Conservation (phyloP, 2,797 vertebrate species). For the Anguilla pacifica region DNA sequence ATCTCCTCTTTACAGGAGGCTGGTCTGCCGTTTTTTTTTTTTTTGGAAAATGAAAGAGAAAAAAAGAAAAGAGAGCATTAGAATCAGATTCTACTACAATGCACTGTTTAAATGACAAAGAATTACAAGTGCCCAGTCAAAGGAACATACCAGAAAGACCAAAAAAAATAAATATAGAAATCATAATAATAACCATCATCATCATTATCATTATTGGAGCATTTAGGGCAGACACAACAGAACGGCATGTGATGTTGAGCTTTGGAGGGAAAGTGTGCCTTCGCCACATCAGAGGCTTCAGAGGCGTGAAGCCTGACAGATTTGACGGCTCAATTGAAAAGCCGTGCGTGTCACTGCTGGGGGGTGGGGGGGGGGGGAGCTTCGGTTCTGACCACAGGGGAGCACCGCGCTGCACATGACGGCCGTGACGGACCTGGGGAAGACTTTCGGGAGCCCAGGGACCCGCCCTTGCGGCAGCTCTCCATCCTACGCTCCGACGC, state of each 20-base stretch:
- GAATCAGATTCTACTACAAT: slow-evolving; percentile 52
- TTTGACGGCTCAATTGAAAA: slow-evolving; percentile 71
- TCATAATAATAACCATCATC: no score
- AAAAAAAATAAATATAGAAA: no score
- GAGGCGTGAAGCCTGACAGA: slow-evolving; percentile 58
- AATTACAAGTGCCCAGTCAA: background rate
- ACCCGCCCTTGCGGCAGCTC: slow-evolving; percentile 42
- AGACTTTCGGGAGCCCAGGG: slow-evolving; percentile 29
- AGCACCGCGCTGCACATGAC: slow-evolving; percentile 54
- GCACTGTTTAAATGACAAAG: slow-evolving; percentile 6
- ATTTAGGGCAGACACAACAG: background rate
- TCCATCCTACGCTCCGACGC: slow-evolving; percentile 37
- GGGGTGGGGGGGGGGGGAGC: slow-evolving; percentile 34
- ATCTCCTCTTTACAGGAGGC: slow-evolving; percentile 79
- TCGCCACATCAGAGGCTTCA: slow-evolving; percentile 42
- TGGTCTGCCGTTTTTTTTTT: slow-evolving; percentile 62
- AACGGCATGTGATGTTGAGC: background rate
- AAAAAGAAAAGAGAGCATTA: background rate
- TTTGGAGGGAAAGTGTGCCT: background rate
- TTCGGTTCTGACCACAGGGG: slow-evolving; percentile 56
- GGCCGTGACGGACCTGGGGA: slow-evolving; percentile 50
- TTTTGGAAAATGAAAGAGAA: background rate
- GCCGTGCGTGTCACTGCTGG: slow-evolving; percentile 60
- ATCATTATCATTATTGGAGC: background rate
- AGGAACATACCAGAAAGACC: background rate